Percentiles rank a stretch among this genome's conserved stretches.
phyloP scores from a whole-genome alignment of 1,140 invertebrate species.

The Procambarus clarkii region DNA sequence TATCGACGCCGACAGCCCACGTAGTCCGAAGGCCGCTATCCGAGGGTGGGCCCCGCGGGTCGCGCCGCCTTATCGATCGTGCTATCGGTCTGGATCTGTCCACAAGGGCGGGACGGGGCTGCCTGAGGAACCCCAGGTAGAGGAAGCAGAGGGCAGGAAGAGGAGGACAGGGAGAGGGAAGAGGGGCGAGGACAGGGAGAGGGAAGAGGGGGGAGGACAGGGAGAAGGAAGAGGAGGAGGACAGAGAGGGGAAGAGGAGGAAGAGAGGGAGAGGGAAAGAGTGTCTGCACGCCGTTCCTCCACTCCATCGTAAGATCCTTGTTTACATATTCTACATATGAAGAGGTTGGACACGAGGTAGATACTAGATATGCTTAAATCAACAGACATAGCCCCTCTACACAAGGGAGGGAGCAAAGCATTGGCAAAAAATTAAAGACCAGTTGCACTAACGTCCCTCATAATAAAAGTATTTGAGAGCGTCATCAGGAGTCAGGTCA shows the following conservation, averaged over 20 bases:
- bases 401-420: no score
- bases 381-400: no score
- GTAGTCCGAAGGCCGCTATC: not conserved
- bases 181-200: not conserved
- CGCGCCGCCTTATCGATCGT: not conserved
- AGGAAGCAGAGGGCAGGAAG: not conserved
- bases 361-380: no score
- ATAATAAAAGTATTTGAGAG: no score
- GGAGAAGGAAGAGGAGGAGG: not conserved
- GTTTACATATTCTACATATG: no score
- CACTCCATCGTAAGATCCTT: no score
- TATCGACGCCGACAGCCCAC: not conserved
- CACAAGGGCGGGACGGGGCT: not conserved
- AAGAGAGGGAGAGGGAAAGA: not conserved
- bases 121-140: not conserved
- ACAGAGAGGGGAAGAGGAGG: not conserved
- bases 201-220: not conserved
- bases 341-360: no score
- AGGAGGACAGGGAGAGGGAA: not conserved
- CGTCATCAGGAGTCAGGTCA: no score
- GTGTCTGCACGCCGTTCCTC: no score
- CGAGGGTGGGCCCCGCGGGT: not conserved
- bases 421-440: no score
- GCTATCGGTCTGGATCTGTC: not conserved
- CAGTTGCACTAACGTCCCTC: no score